Evolutionary conservation across 2,888 invertebrate genomes (phyloP).

Genomic region (Helicoverpa assulta): DNA sequence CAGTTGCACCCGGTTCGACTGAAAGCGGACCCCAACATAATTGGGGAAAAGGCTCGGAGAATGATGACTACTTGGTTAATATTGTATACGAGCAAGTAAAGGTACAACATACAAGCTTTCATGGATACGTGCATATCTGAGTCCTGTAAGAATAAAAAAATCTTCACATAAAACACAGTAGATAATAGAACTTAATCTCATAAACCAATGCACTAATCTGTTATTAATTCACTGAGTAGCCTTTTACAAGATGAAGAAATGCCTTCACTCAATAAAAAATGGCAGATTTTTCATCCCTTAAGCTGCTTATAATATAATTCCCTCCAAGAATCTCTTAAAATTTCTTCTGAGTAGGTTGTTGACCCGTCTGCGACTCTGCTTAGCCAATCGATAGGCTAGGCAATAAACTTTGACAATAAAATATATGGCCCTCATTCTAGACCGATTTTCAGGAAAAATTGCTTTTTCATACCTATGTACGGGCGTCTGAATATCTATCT

Average conservation of each 20-base stretch:
- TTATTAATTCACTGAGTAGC: constrained; percentile 1
- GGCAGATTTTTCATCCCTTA: not conserved
- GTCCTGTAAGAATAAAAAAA: too few relatives aligned
- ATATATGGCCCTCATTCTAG: constrained; percentile 40
- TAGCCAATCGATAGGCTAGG: constrained; percentile 38
- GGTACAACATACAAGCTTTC: too few relatives aligned
- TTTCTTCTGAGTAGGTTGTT: constrained; percentile 1
- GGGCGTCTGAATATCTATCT: constrained; percentile 5
- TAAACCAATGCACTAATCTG: not conserved
- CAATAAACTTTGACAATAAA: constrained; percentile 54
- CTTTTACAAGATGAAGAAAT: constrained; percentile 1
- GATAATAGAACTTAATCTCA: not conserved
- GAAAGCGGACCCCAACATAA: too few relatives aligned
- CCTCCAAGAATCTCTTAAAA: not conserved
- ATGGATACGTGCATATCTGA: too few relatives aligned
- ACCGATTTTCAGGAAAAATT: constrained; percentile 36
- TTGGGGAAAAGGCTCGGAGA: too few relatives aligned
- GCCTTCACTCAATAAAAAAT: not conserved
- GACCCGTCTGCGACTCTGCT: constrained; percentile 6
- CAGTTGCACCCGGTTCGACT: too few relatives aligned
- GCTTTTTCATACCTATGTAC: constrained; percentile 30
- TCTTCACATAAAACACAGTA: too few relatives aligned
- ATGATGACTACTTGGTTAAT: too few relatives aligned
- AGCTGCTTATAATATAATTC: not conserved
- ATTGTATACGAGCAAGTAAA: too few relatives aligned